Percentiles rank a stretch among this genome's conserved stretches.
phyloP scores from a whole-genome alignment of 2,888 invertebrate species.

The Biston betularia region DNA sequence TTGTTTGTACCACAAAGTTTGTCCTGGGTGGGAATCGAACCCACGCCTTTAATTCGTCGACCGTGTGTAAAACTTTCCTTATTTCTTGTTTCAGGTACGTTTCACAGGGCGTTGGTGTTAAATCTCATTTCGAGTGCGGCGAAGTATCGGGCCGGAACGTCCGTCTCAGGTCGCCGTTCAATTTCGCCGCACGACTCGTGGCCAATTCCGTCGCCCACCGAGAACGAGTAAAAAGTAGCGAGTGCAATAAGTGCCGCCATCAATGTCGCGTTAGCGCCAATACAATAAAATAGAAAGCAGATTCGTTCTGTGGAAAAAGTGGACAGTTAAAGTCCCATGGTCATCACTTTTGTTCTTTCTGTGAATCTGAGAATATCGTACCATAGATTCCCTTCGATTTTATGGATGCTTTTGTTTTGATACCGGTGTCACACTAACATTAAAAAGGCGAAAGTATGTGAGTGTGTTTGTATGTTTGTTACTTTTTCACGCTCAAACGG shows the following conservation, averaged over 20 bases:
- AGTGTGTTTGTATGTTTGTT: too few relatives aligned
- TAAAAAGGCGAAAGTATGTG: too few relatives aligned
- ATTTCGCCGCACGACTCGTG: constrained; percentile 59
- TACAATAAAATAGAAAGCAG: constrained; percentile 84
- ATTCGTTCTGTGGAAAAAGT: constrained; percentile 66
- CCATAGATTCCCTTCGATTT: too few relatives aligned
- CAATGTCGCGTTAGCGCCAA: constrained; percentile 80
- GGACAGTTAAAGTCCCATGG: constrained; percentile 10
- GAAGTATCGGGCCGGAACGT: constrained; percentile 48
- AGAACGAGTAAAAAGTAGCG: constrained; percentile 69
- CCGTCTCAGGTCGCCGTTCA: constrained; percentile 54
- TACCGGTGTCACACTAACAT: too few relatives aligned
- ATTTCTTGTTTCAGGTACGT: constrained; percentile 69
- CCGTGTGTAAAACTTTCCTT: constrained; percentile 37
- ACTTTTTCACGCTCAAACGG: too few relatives aligned
- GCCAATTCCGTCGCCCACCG: constrained; percentile 61
- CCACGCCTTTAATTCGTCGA: constrained; percentile 21
- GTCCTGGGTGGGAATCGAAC: too few relatives aligned
- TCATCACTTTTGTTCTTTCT: too few relatives aligned
- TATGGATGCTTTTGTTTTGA: constrained; percentile 3
- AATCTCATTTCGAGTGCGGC: constrained; percentile 42
- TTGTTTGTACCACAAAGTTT: too few relatives aligned
- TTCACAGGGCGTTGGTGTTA: constrained; percentile 25
- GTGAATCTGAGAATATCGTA: too few relatives aligned
- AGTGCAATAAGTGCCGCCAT: constrained; percentile 82